Base-by-base conservation (phyloP, 2,113 vertebrate species). In the Stigmatopora nigra region DNA sequence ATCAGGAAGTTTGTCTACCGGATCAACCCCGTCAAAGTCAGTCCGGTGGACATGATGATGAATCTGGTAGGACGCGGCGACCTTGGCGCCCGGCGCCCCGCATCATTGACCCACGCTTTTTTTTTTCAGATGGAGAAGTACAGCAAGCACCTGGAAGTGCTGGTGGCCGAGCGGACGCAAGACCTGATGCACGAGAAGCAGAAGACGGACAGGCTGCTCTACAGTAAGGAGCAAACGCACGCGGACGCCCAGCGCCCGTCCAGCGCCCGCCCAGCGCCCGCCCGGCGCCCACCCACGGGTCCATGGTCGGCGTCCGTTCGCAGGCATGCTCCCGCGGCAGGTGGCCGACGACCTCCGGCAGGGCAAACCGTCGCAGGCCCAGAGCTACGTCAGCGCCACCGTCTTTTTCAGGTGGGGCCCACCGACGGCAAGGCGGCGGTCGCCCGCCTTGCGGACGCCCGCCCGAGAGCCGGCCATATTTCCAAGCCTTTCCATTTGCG, bases 31-130 rank as follows among this genome's bases (percentile, higher is more conserved):
- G 90, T 90, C 75, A 94, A 93, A 93, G 89, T 92, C 79, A 94
- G 91, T 82, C 91, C 89, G 0, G 91, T 93, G 78, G 93, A 93
- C 74, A 90, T 92, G 91, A 94, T 93, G 92, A 93, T 93, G 91
- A 93, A 84, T 74, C 88, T 94, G 91, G 91, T 93, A 82, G 72
- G 5, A 5, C 38, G 2, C 19, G 0, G 20, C 8, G 11, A 1
- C 1, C 12, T 31, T 31, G 25, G 25, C 25, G 25, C 25, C 25
- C 25, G 25, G 25, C 25, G 3, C 25, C 36, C 25, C 25, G 25
- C 25, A 31, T 31, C 25, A 31, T n/a, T n/a, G n/a, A 3, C 25
- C 25, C 25, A 31, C 3, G 11, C 2, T 51, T 0, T 38, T 44
- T 0, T 38, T 44, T 80, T 67, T 35, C 86, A 94, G 92, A 93